Base-by-base conservation (phyloP, 2,888 invertebrate genomes). In the Spisula subtruncata region DNA sequence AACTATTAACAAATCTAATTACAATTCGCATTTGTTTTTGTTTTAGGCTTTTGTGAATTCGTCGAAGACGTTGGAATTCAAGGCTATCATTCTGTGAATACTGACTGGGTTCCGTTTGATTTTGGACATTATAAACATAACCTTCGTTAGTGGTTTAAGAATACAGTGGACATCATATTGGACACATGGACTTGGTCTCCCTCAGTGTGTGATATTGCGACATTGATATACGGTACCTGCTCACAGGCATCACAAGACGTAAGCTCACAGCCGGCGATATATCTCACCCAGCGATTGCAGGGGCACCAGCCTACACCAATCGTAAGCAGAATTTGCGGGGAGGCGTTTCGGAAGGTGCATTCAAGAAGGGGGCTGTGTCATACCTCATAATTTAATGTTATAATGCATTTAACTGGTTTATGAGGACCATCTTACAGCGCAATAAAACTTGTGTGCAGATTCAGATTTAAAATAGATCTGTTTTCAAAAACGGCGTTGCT, bases 301-400 rank as follows among this genome's bases (percentile, higher is more conserved):
- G 16, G n/a, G 32, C 18, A 32, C 75, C 16, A 75, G 75, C 32
- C 18, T 75, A 35, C 75, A 35, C 35, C 75, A 75, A 35, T 35
- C 18, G 75, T 32, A 35, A 35, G 35, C 18, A 35, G 75, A 32
- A 75, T 35, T 18, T 75, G 32, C 35, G 25, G 18, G 35, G 75
- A 75, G 75, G 75, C 75, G 75, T 75, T 75, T 18, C 75, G 29
- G 35, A 35, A 29, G 35, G 75, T 32, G 75, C 29, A 18, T 75
- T 75, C 32, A 32, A 16, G 35, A 75, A 75, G 75, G 75, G 75
- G 75, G 75, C 75, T 75, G 75, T 75, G 75, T 32, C 35, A 75
- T 75, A 75, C 16, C 32, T 41, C 75, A 32, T 75, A 75, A 75
- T 75, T 75, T 35, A 75, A 75, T 75, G 32, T 35, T 75, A 75